Percentiles rank a stretch among this genome's conserved stretches.
Evolutionary conservation across 2,888 invertebrate genomes (phyloP).

Genomic region (Phengaris arion): DNA sequence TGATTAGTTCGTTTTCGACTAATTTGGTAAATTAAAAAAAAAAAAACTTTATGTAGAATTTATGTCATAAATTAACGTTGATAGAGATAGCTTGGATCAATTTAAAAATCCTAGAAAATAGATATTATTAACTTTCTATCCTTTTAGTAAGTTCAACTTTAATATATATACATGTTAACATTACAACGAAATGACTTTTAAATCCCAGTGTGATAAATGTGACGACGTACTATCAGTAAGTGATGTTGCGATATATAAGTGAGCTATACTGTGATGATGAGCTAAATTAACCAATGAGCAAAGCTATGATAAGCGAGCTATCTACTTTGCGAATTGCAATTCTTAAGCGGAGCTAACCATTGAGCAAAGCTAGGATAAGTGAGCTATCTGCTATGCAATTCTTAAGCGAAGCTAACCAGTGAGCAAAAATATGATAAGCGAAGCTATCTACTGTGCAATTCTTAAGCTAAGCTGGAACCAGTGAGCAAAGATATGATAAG

Average conservation of each 20-base stretch:
- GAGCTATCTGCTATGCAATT: too few species aligned
- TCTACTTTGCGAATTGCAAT: neutral
- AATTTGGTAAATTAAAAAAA: too few species aligned
- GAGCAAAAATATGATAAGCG: neutral
- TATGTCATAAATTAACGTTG: neutral
- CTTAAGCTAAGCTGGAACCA: neutral
- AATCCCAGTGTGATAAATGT: neutral
- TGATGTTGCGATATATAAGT: neutral
- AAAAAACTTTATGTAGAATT: neutral
- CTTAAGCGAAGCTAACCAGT: neutral
- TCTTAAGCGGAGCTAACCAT: neutral
- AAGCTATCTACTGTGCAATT: neutral
- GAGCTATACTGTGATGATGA: neutral
- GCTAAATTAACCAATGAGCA: neutral
- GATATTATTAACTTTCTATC: neutral
- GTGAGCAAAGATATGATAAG: neutral
- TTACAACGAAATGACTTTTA: conserved; percentile 1
- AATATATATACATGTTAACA: neutral
- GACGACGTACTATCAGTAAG: neutral
- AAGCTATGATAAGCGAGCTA: neutral
- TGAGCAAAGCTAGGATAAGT: neutral
- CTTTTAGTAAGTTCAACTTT: neutral
- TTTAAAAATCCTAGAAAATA: neutral
- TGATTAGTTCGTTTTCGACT: neutral
- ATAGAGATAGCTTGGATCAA: neutral